A percentile compares a stretch with the other conserved stretches of the same genome.
These are phyloP conservation scores for Athalia circularis DNA, from an alignment of 2,888 invertebrate species.

Conservation along the genomic window DNA sequence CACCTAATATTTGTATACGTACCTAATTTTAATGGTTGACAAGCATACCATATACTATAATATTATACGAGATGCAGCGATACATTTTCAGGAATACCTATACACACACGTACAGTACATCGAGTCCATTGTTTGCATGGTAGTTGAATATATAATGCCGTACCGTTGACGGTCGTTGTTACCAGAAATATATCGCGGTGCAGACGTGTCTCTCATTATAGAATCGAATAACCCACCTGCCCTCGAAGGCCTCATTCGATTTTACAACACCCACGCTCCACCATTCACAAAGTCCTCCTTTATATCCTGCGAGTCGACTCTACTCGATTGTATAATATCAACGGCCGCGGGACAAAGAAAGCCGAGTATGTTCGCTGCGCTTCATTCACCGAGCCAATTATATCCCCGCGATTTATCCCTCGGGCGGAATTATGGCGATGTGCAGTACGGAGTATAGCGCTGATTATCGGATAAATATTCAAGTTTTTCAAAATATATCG, in stretches of 20 bases:
- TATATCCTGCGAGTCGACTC: too few relatives aligned
- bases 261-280: neutral
- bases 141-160: neutral
- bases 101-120: too few relatives aligned
- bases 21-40: too few relatives aligned
- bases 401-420: neutral
- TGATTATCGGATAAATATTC: too few relatives aligned
- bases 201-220: slow-evolving; percentile 33
- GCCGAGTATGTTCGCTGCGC: neutral
- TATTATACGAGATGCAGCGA: too few relatives aligned
- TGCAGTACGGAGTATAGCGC: too few relatives aligned
- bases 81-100: too few relatives aligned
- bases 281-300: neutral
- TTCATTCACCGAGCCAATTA: slow-evolving; percentile 35
- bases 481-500: too few relatives aligned
- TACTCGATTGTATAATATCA: neutral
- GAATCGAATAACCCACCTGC: slow-evolving; percentile 14
- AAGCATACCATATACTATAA: too few relatives aligned
- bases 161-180: slow-evolving; percentile 25
- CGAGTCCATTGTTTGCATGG: neutral
- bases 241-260: slow-evolving; percentile 24
- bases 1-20: too few relatives aligned
- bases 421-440: neutral
- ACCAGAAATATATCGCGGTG: slow-evolving; percentile 7
- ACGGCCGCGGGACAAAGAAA: slow-evolving; percentile 14